Evolutionary conservation across 2,113 vertebrate species (phyloP).

Genomic region (Xiphorhynchus elegans): DNA sequence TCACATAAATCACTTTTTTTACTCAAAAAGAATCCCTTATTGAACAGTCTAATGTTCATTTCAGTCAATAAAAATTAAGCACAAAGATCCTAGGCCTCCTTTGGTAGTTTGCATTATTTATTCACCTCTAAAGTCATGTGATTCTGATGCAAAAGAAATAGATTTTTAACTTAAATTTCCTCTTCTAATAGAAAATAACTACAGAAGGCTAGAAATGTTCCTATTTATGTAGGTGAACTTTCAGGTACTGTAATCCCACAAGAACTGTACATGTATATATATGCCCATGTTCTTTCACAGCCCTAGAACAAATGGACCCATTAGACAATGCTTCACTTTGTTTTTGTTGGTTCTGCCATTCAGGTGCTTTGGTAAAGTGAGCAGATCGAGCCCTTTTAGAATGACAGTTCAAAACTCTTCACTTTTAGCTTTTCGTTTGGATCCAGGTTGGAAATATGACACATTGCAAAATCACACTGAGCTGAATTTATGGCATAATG

Average conservation of each 20-base stretch:
- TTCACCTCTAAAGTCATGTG: constrained; percentile 25
- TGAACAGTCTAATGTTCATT: constrained; percentile 5
- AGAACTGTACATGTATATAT: not conserved
- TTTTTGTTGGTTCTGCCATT: constrained; percentile 9
- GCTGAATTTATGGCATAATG: constrained; percentile 1
- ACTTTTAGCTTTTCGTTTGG: not conserved
- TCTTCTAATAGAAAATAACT: constrained; percentile 46
- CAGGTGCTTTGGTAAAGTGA: constrained; percentile 21
- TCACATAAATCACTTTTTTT: constrained; percentile 10
- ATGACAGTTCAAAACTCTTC: constrained; percentile 33
- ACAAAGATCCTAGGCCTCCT: not conserved
- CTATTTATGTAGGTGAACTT: constrained; percentile 42
- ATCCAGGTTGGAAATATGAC: constrained; percentile 17
- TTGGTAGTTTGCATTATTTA: constrained; percentile 40
- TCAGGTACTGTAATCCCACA: constrained; percentile 19
- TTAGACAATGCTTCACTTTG: not conserved
- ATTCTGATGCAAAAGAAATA: constrained; percentile 42
- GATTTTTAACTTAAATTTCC: constrained; percentile 20
- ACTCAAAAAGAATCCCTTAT: constrained; percentile 16
- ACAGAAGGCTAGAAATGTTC: constrained; percentile 18
- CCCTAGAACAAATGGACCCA: not conserved
- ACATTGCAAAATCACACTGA: not conserved
- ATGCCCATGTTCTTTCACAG: not conserved
- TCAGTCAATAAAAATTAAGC: constrained; percentile 6
- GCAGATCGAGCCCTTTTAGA: not conserved